Evolutionary conservation across 2,797 vertebrate species (phyloP).

Genomic region (Liparis tanakae): DNA sequence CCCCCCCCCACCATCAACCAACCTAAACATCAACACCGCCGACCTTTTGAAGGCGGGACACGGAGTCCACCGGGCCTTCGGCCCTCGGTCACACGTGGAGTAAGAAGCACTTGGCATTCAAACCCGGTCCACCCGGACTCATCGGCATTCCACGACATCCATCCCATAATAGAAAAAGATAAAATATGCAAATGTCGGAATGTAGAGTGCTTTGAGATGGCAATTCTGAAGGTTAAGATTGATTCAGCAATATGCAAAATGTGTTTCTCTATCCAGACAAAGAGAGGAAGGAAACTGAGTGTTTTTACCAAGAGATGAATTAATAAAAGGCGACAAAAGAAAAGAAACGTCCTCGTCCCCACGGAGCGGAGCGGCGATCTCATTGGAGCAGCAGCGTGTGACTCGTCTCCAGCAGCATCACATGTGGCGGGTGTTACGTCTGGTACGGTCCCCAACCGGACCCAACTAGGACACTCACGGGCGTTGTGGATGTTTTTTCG

Average conservation of each 20-base stretch:
- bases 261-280: constrained; percentile 43
- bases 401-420: constrained; percentile 23
- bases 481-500: constrained; percentile 3
- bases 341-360: constrained; percentile 24
- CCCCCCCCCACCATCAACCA: constrained; percentile 12
- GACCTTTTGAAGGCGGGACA: constrained; percentile 6
- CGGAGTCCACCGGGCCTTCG: constrained; percentile 35
- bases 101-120: constrained; percentile 45
- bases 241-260: constrained; percentile 68
- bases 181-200: constrained; percentile 71
- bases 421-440: constrained; percentile 19
- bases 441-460: constrained; percentile 13
- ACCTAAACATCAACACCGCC: constrained; percentile 38
- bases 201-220: constrained; percentile 58
- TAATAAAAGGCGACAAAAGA: constrained; percentile 59
- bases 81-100: constrained; percentile 44
- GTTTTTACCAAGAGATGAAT: constrained; percentile 44
- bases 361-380: constrained; percentile 28
- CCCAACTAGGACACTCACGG: constrained; percentile 2
- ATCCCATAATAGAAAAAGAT: constrained; percentile 69
- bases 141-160: constrained; percentile 69
- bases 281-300: background rate
- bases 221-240: constrained; percentile 70
- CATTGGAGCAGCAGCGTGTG: constrained; percentile 14
- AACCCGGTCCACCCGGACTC: constrained; percentile 49